Percentiles rank a stretch among this genome's conserved stretches.
Evolutionary conservation across 2,113 vertebrate species (phyloP).

Genomic region (Tetrao urogallus): DNA sequence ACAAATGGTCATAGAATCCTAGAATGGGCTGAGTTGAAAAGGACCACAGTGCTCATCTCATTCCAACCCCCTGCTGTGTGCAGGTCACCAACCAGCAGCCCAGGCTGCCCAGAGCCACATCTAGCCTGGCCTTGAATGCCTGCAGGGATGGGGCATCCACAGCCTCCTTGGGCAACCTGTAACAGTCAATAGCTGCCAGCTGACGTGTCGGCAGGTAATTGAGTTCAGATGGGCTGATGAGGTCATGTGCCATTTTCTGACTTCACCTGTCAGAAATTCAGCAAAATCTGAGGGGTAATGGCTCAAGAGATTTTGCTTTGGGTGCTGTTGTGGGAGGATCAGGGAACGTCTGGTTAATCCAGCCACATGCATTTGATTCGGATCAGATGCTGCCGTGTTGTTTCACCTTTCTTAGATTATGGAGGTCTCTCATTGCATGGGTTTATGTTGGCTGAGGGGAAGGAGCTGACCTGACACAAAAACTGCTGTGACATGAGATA

Average conservation of each 20-base stretch:
- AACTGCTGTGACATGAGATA: rapidly evolving
- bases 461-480: neutral
- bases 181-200: neutral
- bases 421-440: neutral
- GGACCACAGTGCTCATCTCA: too few relatives aligned
- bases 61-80: too few relatives aligned
- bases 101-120: too few relatives aligned
- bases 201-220: rapidly evolving
- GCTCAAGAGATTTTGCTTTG: neutral
- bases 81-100: too few relatives aligned
- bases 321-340: neutral
- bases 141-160: too few relatives aligned
- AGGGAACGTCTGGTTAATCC: neutral
- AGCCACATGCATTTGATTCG: rapidly evolving
- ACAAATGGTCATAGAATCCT: neutral
- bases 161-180: too few relatives aligned
- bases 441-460: neutral
- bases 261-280: neutral
- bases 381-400: neutral
- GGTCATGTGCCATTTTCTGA: neutral
- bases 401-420: neutral
- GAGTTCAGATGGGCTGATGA: neutral
- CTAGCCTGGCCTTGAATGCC: too few relatives aligned
- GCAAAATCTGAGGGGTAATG: neutral
- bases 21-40: too few relatives aligned